Percentiles rank a stretch among this genome's conserved stretches.
Conservation (phyloP, 2,888 invertebrate species). For the Polydrusus cervinus region DNA sequence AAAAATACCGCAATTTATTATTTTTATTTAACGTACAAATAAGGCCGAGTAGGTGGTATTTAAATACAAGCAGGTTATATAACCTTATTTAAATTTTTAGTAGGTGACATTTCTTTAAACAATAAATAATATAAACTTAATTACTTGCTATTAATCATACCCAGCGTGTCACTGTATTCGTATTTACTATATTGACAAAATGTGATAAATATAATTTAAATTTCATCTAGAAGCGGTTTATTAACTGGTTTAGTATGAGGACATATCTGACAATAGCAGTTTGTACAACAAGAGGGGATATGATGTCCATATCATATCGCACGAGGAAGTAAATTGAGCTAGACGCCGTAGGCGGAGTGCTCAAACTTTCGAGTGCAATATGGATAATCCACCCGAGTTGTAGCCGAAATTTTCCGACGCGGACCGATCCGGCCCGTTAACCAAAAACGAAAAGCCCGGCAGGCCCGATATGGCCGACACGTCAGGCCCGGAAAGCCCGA, state of each 20-base stretch:
- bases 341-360: too few species aligned
- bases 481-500: too few species aligned
- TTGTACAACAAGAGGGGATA: too few species aligned
- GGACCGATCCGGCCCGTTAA: too few species aligned
- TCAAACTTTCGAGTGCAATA: too few species aligned
- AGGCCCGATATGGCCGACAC: too few species aligned
- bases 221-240: conserved; percentile 4
- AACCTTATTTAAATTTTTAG: conserved; percentile 47
- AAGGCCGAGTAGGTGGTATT: conserved; percentile 44
- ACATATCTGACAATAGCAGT: not conserved
- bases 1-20: conserved; percentile 20
- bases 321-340: too few species aligned
- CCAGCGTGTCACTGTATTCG: conserved; percentile 21
- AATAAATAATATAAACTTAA: conserved; percentile 52
- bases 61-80: conserved; percentile 48
- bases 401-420: too few species aligned
- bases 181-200: conserved; percentile 39
- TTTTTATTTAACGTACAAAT: conserved; percentile 23
- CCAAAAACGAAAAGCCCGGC: too few species aligned
- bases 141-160: conserved; percentile 49
- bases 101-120: conserved; percentile 54
- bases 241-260: conserved; percentile 5
- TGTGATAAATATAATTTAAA: conserved; percentile 36
- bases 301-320: too few species aligned
- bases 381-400: too few species aligned